Conservation (phyloP, 2,797 vertebrate species). For the Rhynchotus rufescens region DNA sequence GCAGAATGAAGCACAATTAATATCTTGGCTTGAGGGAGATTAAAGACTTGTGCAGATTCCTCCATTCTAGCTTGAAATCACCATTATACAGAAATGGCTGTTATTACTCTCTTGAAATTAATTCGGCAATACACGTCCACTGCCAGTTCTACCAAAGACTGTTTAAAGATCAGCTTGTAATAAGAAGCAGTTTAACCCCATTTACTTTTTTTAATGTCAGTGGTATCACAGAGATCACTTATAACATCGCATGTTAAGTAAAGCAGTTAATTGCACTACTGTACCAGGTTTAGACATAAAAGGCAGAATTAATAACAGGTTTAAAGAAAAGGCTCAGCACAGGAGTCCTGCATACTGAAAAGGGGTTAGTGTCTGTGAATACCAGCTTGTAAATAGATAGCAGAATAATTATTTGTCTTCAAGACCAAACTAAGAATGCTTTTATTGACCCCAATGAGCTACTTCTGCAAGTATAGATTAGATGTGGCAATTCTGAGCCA, state of each 20-base stretch:
- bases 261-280: constrained; percentile 49
- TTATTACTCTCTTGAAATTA: background rate
- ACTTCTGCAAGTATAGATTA: background rate
- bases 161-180: constrained; percentile 1
- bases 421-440: background rate
- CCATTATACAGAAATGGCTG: background rate
- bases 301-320: constrained; percentile 45
- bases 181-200: constrained; percentile 23
- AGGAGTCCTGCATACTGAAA: background rate
- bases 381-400: constrained; percentile 1
- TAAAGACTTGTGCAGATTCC: background rate
- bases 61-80: background rate
- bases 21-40: background rate
- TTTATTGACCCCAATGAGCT: background rate
- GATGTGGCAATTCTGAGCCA: too few species aligned
- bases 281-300: constrained; percentile 5
- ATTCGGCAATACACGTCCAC: background rate
- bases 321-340: constrained; percentile 6
- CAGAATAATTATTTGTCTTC: constrained; percentile 28
- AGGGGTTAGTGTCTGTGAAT: background rate
- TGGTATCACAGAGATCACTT: background rate
- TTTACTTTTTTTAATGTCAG: background rate
- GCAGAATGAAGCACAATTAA: constrained; percentile 10
- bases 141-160: background rate
- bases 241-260: constrained; percentile 16